These are phyloP conservation scores for Helobdella robusta DNA, from an alignment of 2,888 invertebrate genomes.

Conservation along the genomic window DNA sequence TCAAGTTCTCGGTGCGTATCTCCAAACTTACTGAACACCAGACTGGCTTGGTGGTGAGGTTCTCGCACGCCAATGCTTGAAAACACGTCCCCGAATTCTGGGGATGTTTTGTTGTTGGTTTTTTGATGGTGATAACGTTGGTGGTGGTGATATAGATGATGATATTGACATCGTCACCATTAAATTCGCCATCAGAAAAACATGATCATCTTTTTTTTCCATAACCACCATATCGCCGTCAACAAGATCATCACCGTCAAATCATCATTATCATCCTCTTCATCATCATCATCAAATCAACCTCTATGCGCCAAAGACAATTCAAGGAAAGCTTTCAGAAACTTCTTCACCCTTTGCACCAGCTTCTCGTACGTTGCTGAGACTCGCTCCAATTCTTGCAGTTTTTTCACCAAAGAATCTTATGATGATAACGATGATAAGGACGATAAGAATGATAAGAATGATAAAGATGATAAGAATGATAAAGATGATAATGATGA, in stretches of 20 bases:
- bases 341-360: slow-evolving; percentile 75
- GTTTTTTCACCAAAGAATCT: slow-evolving; percentile 86
- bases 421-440: too few relatives aligned
- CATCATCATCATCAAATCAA: slow-evolving; percentile 40
- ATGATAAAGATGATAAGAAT: too few relatives aligned
- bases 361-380: slow-evolving; percentile 82
- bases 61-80: slow-evolving; percentile 87
- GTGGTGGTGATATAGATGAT: neutral
- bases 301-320: slow-evolving; percentile 74
- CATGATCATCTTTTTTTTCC: neutral
- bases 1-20: slow-evolving; percentile 87
- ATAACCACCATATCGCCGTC: neutral
- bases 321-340: slow-evolving; percentile 75
- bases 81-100: slow-evolving; percentile 86
- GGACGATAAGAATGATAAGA: too few relatives aligned
- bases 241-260: neutral
- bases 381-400: slow-evolving; percentile 84
- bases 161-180: neutral
- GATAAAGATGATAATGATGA: too few relatives aligned
- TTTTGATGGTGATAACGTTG: neutral
- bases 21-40: slow-evolving; percentile 86
- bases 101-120: slow-evolving; percentile 16
- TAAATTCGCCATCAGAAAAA: neutral
- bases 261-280: neutral
- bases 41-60: slow-evolving; percentile 85